A percentile compares a stretch with the other conserved stretches of the same genome.
These are phyloP conservation scores for Norana najaformis DNA, from an alignment of 2,888 invertebrate species.

Conservation along the genomic window DNA sequence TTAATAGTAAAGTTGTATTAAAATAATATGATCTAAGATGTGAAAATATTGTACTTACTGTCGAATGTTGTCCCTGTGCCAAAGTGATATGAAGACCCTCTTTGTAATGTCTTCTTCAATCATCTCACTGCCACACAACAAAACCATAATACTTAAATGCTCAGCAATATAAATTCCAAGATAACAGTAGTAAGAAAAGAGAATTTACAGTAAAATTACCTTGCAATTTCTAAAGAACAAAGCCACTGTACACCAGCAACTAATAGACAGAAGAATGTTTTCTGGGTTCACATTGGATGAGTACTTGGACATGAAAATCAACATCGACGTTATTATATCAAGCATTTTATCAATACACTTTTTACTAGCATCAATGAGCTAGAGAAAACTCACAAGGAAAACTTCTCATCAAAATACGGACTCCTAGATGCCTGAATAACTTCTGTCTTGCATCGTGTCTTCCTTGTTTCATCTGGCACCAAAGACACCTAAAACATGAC, in stretches of 20 bases:
- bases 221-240: background rate
- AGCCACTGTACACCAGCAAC: background rate
- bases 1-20: background rate
- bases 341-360: background rate
- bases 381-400: constrained; percentile 57
- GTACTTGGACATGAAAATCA: background rate
- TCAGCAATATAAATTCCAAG: background rate
- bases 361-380: background rate
- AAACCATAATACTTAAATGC: background rate
- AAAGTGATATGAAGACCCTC: constrained; percentile 54
- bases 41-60: background rate
- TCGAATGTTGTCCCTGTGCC: constrained; percentile 47
- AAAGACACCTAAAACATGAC: constrained; percentile 51
- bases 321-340: background rate
- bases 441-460: constrained; percentile 55
- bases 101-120: constrained; percentile 55
- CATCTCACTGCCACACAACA: constrained; percentile 52
- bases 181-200: background rate
- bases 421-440: constrained; percentile 52
- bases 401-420: constrained; percentile 59
- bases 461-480: constrained; percentile 54
- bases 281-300: background rate
- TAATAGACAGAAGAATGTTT: background rate
- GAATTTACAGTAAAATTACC: background rate
- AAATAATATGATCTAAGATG: background rate